Conservation (phyloP, 2,888 invertebrate species). For the Thymelicus lineola region DNA sequence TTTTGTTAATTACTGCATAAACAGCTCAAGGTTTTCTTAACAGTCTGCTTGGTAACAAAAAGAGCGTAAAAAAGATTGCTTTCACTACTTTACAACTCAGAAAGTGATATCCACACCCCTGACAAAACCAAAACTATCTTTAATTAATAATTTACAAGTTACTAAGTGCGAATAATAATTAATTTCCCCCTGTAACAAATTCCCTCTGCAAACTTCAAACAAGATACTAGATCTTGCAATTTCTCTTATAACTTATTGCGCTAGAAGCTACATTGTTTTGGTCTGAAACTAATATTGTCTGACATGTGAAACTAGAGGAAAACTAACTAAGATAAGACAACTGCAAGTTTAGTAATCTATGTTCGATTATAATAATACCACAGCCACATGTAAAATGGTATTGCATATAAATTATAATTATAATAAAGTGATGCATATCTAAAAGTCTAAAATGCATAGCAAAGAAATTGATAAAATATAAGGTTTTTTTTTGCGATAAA, state of each 20-base stretch:
- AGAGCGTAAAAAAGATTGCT: too few relatives aligned
- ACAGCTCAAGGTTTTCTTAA: too few relatives aligned
- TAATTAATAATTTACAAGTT: slow-evolving; percentile 16
- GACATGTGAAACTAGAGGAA: slow-evolving; percentile 13
- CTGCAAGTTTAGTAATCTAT: too few relatives aligned
- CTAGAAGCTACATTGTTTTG: slow-evolving; percentile 18
- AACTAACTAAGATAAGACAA: background rate
- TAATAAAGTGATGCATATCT: too few relatives aligned
- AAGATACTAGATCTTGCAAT: slow-evolving; percentile 27
- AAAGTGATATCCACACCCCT: background rate
- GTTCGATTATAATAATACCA: background rate
- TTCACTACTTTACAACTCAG: background rate
- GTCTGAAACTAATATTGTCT: slow-evolving; percentile 27
- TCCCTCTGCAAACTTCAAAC: slow-evolving; percentile 14
- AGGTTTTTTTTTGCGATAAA: too few relatives aligned
- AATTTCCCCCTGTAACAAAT: slow-evolving; percentile 1
- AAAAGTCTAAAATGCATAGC: too few relatives aligned
- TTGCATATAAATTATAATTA: too few relatives aligned
- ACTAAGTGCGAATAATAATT: slow-evolving; percentile 15
- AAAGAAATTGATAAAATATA: too few relatives aligned
- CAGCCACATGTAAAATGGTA: too few relatives aligned
- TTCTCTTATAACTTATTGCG: slow-evolving; percentile 25
- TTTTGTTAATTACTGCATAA: too few relatives aligned
- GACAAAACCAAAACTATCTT: background rate
- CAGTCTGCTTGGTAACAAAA: too few relatives aligned